These are phyloP conservation scores for Mycetomoellerius zeteki DNA, from an alignment of 1,140 invertebrate species.

Conservation along the genomic window DNA sequence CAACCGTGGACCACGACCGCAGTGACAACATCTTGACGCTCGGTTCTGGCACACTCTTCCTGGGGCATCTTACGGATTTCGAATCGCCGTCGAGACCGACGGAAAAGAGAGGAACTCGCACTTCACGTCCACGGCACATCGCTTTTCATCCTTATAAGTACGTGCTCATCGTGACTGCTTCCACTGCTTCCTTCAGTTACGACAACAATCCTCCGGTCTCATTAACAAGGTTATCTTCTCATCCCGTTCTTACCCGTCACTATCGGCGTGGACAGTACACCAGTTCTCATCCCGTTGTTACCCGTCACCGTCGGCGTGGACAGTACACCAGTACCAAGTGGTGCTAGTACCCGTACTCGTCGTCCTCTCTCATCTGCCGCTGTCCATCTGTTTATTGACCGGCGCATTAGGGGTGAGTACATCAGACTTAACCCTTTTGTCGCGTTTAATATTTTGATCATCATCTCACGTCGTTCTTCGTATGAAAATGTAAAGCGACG, in stretches of 20 bases:
- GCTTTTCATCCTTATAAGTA: slow-evolving; percentile 20
- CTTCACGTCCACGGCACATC: no score
- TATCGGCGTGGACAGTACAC: no score
- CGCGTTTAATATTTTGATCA: neutral
- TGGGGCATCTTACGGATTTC: slow-evolving; percentile 37
- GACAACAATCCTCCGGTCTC: neutral
- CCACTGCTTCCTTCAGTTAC: neutral
- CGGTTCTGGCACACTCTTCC: neutral
- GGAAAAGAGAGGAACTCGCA: neutral
- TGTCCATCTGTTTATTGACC: slow-evolving; percentile 17
- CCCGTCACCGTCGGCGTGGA: slow-evolving; percentile 34
- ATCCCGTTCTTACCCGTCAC: slow-evolving; percentile 41
- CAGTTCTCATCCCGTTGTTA: no score
- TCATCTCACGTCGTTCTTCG: neutral
- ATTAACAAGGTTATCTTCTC: slow-evolving; percentile 65
- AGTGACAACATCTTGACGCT: neutral
- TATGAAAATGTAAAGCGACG: neutral
- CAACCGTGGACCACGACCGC: neutral
- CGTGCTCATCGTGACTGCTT: neutral
- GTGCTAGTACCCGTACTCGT: slow-evolving; percentile 51
- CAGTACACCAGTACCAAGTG: no score
- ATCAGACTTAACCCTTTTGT: slow-evolving; percentile 5
- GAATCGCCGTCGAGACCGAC: slow-evolving; percentile 36
- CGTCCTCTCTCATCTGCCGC: neutral
- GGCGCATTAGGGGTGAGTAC: slow-evolving; percentile 64